phyloP scores from a whole-genome alignment of 2,888 invertebrate genomes.

The Leptogaster cylindrica region DNA sequence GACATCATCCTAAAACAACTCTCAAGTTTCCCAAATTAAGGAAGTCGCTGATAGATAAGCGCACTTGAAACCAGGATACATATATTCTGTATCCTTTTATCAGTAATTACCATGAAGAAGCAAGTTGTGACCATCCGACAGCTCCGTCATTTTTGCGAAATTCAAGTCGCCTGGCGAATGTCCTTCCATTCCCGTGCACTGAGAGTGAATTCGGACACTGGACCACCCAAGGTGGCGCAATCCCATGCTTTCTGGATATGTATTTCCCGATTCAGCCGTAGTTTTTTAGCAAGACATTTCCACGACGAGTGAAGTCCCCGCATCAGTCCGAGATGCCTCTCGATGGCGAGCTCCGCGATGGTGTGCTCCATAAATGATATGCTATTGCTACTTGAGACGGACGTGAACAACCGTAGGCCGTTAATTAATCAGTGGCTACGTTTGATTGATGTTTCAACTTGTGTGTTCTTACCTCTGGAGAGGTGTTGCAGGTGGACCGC shows the following conservation, averaged over 20 bases:
- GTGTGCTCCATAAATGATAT: constrained; percentile 16
- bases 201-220: background rate
- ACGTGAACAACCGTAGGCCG: constrained; percentile 26
- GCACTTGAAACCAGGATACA: background rate
- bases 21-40: constrained; percentile 18
- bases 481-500: constrained; percentile 33
- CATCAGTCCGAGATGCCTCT: constrained; percentile 20
- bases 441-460: constrained; percentile 41
- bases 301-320: constrained; percentile 12
- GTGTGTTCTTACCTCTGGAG: constrained; percentile 26
- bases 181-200: constrained; percentile 1
- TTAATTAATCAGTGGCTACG: constrained; percentile 38
- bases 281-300: constrained; percentile 24
- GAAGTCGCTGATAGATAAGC: constrained; percentile 15
- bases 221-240: constrained; percentile 33
- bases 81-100: too few species aligned
- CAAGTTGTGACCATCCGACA: too few species aligned
- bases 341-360: constrained; percentile 1
- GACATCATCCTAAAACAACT: constrained; percentile 27
- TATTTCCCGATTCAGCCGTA: constrained; percentile 8
- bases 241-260: constrained; percentile 6
- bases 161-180: constrained; percentile 11
- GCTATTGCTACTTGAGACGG: constrained; percentile 27
- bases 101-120: too few species aligned
- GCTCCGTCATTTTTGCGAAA: constrained; percentile 15